Percentiles rank a stretch among this genome's conserved stretches.
Conservation (phyloP, 2,113 vertebrate species). For the Cheirogaleus medius region DNA sequence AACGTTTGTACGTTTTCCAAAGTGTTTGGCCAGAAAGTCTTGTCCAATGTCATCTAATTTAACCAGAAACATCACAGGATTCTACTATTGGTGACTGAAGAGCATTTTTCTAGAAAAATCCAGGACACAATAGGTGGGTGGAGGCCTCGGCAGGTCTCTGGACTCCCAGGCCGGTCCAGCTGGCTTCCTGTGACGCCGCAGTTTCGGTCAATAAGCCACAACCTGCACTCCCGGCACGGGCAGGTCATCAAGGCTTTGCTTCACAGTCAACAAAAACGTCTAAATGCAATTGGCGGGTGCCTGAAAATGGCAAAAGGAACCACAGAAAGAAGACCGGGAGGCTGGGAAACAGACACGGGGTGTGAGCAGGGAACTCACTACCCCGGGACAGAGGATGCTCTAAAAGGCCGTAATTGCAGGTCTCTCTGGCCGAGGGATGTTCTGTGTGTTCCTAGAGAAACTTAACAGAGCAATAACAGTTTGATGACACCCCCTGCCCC, state of each 20-base stretch:
- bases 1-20: not conserved
- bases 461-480: not conserved
- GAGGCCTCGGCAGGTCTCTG: not conserved
- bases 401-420: not conserved
- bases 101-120: slow-evolving; percentile 1
- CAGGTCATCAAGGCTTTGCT: not conserved
- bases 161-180: not conserved
- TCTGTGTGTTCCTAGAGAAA: not conserved
- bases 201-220: not conserved
- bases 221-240: not conserved
- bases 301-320: not conserved
- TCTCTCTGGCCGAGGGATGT: not conserved
- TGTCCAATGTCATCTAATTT: not conserved
- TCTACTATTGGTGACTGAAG: not conserved
- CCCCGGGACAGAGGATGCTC: not conserved
- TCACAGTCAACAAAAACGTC: not conserved
- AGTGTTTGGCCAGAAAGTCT: not conserved
- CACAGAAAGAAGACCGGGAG: not conserved
- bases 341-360: not conserved
- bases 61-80: not conserved
- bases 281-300: not conserved
- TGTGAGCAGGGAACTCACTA: not conserved
- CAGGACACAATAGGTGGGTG: not conserved
- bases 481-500: not conserved
- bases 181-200: not conserved